These are phyloP conservation scores for Brachyistius frenatus DNA, from an alignment of 2,113 vertebrate genomes.

Conservation along the genomic window DNA sequence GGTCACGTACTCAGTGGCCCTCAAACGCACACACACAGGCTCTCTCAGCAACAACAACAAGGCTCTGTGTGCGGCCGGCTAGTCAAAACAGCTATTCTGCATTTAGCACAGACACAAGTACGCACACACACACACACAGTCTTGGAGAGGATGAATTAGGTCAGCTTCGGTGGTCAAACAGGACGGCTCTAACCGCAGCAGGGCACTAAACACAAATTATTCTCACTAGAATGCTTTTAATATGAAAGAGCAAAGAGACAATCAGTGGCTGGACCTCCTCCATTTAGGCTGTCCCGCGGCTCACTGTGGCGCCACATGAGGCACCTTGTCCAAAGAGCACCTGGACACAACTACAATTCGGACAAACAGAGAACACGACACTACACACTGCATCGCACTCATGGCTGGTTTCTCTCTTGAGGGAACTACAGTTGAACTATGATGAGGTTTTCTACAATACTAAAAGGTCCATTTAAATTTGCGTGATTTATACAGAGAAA, in stretches of 20 bases:
- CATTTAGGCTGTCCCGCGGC: conserved; percentile 45
- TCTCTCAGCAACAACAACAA: conserved; percentile 53
- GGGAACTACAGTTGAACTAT: no score
- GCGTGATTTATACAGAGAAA: no score
- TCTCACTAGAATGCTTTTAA: conserved; percentile 67
- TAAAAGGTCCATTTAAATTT: no score
- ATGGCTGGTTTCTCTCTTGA: not conserved
- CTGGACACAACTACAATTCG: conserved; percentile 38
- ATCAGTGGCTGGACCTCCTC: conserved; percentile 47
- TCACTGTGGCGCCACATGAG: conserved; percentile 50
- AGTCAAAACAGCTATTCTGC: conserved; percentile 64
- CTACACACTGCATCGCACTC: no score
- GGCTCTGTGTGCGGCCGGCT: conserved; percentile 47
- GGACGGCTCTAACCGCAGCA: conserved; percentile 66
- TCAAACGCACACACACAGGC: conserved; percentile 63
- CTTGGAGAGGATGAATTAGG: conserved; percentile 69
- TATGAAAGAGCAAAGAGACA: conserved; percentile 59
- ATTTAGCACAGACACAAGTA: conserved; percentile 49
- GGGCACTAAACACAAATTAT: conserved; percentile 77
- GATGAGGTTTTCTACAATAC: no score
- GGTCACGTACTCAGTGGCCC: conserved; percentile 75
- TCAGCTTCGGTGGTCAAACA: conserved; percentile 75
- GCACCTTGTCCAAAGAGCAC: conserved; percentile 59
- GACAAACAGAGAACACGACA: not conserved
- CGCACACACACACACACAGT: conserved; percentile 9